Evolutionary conservation across 1,140 invertebrate genomes (phyloP).

Genomic region (Dreissena rostriformis): DNA sequence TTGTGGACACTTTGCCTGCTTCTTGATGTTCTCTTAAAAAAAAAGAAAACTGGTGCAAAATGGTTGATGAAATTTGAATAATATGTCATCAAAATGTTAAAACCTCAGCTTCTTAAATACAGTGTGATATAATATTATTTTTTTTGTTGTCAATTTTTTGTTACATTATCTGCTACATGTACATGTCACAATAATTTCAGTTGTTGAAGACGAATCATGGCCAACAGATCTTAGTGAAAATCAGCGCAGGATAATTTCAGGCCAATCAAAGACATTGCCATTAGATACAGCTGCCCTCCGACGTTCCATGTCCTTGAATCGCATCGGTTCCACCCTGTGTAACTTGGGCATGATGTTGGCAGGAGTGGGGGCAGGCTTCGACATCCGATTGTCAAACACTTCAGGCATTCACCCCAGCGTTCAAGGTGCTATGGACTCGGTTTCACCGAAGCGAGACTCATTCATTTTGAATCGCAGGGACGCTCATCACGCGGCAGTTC

Average conservation of each 20-base stretch:
- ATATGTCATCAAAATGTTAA: too few species aligned
- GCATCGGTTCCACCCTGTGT: slow-evolving; percentile 92
- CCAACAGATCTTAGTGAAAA: slow-evolving; percentile 72
- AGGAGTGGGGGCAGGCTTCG: slow-evolving; percentile 93
- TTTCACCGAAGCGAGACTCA: slow-evolving; percentile 67
- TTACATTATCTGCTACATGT: too few species aligned
- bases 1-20: too few species aligned
- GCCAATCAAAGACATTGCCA: slow-evolving; percentile 51
- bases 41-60: too few species aligned
- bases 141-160: too few species aligned
- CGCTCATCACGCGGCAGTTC: slow-evolving; percentile 80
- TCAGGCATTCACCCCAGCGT: slow-evolving; percentile 88
- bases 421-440: slow-evolving; percentile 65
- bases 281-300: slow-evolving; percentile 60
- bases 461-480: slow-evolving; percentile 78
- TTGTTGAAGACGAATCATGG: slow-evolving; percentile 78
- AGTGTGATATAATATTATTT: too few species aligned
- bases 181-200: slow-evolving; percentile 61
- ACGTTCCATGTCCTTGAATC: slow-evolving; percentile 69
- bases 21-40: too few species aligned
- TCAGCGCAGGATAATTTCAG: slow-evolving; percentile 70
- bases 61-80: too few species aligned
- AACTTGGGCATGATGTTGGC: slow-evolving; percentile 95
- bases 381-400: slow-evolving; percentile 92
- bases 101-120: too few species aligned